A percentile compares a stretch with the other conserved stretches of the same genome.
phyloP scores from a whole-genome alignment of 2,888 invertebrate genomes.

The Macrosoma leucophasiata region DNA sequence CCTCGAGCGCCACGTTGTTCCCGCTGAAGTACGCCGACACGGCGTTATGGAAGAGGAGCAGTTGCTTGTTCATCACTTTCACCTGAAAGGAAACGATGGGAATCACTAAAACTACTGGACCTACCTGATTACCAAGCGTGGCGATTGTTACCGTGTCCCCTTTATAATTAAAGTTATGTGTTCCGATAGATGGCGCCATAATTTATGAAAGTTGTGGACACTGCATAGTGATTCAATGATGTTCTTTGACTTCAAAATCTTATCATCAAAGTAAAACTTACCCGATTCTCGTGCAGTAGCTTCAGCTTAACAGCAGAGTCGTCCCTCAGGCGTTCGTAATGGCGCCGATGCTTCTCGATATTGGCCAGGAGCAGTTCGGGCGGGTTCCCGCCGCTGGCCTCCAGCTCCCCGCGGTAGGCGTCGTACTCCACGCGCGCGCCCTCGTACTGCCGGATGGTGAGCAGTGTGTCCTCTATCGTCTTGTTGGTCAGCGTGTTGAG shows the following conservation, averaged over 20 bases:
- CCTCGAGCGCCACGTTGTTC: constrained; percentile 94
- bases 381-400: constrained; percentile 79
- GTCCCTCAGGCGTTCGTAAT: constrained; percentile 93
- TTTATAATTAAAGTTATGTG: too few species aligned
- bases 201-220: too few species aligned
- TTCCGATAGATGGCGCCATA: too few species aligned
- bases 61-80: constrained; percentile 99
- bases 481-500: constrained; percentile 97
- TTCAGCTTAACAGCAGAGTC: constrained; percentile 97
- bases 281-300: constrained; percentile 97
- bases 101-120: too few species aligned
- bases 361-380: constrained; percentile 85
- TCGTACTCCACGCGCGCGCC: constrained; percentile 94
- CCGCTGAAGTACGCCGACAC: constrained; percentile 98
- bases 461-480: constrained; percentile 95
- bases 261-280: too few species aligned
- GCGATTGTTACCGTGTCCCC: too few species aligned
- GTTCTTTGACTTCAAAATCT: too few species aligned
- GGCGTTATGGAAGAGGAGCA: constrained; percentile 96
- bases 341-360: constrained; percentile 89
- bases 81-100: constrained; percentile 77
- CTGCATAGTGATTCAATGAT: too few species aligned
- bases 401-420: constrained; percentile 96
- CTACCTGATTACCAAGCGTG: too few species aligned
- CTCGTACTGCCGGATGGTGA: constrained; percentile 78